Evolutionary conservation across 2,888 invertebrate genomes (phyloP), one percentile per base, ranked within the genome.

Genomic region (Leptinotarsa juncta): DNA sequence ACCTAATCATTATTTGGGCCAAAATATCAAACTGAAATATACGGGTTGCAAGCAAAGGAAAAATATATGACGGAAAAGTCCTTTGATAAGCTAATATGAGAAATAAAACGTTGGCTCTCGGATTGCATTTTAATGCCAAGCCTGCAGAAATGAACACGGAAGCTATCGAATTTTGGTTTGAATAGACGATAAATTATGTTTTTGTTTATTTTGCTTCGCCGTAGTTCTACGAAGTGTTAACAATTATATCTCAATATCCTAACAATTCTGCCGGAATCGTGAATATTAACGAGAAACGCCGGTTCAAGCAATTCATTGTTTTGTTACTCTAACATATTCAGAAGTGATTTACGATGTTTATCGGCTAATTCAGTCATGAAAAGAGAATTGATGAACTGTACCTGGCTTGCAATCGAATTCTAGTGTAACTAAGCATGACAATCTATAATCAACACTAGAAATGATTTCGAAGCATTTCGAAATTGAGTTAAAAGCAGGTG

Each of bases 101-200:
- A 12, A 42, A 42, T 42, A 23, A 14, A 18, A 18, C 53, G 57
- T 23, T 26, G 57, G 57, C 57, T 57, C 16, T 4, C 23, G 14
- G 23, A 57, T 12, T 57, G 15, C 20, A 57, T 57, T 51, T 51
- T 14, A 57, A 0, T 23, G 23, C 14, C 15, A 23, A 57, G 20
- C 57, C 20, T 23, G 57, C 57, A 57, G 57, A 57, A 57, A 57
- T 57, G 20, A 57, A 57, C 57, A 57, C 57, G 57, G 57, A 57
- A 57, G 57, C 57, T 15, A n/a, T n/a, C 51, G 51, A 14, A 23
- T 23, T 57, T 57, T 57, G 12, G 57, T 57, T 57, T 23, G 3
- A 57, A 20, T 57, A 57, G 55, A 12, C 57, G 57, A 57, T 57
- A 14, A 57, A 23, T 57, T 57, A 4, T 1, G 20, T 20, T 23